phyloP scores from a whole-genome alignment of 2,888 invertebrate genomes.

The Steinernema hermaphroditum region DNA sequence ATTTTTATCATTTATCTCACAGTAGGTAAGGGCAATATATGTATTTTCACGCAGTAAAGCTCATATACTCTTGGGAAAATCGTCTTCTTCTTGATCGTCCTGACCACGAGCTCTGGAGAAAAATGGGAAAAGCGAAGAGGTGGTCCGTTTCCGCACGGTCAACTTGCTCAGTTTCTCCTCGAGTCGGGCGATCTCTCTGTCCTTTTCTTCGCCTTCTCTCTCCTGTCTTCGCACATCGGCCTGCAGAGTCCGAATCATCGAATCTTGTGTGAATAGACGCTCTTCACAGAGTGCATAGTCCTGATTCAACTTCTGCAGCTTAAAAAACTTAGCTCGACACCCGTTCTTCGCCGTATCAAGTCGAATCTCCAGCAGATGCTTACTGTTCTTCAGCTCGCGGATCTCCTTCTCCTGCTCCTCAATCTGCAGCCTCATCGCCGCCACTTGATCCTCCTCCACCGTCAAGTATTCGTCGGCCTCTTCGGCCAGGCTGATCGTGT shows the following conservation, averaged over 20 bases:
- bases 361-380: background rate
- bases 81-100: too few species aligned
- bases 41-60: too few species aligned
- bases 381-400: background rate
- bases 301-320: background rate
- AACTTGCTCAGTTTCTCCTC: constrained; percentile 18
- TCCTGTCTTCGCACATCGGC: background rate
- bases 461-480: constrained; percentile 1
- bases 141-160: constrained; percentile 29
- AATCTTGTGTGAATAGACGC: background rate
- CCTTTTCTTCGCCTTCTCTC: background rate
- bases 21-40: too few species aligned
- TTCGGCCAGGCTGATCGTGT: background rate
- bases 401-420: background rate
- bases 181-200: background rate
- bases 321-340: too few species aligned
- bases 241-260: background rate
- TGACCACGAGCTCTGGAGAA: too few species aligned
- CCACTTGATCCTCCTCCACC: background rate
- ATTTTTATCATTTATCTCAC: too few species aligned
- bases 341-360: too few species aligned
- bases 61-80: too few species aligned
- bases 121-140: background rate
- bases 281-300: background rate
- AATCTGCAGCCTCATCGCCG: background rate